These are phyloP conservation scores for Schizotus pectinicornis DNA, from an alignment of 2,888 invertebrate genomes.

Conservation along the genomic window DNA sequence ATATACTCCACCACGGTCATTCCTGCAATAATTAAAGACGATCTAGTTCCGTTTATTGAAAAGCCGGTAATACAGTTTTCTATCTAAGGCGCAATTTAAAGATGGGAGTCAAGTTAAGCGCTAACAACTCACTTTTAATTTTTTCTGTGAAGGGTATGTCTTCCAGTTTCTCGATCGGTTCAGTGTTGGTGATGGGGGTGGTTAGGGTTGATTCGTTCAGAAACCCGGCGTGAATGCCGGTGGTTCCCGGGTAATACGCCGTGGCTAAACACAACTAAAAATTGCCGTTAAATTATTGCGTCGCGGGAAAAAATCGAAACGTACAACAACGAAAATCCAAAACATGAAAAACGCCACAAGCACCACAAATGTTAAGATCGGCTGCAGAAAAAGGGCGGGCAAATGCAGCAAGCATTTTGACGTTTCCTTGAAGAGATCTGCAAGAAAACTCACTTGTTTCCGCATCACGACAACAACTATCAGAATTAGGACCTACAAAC, in stretches of 20 bases:
- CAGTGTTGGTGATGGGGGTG: slow-evolving; percentile 36
- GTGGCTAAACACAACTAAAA: slow-evolving; percentile 77
- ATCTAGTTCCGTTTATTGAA: not conserved
- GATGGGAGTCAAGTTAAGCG: no score
- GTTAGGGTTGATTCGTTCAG: slow-evolving; percentile 32
- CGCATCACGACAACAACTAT: slow-evolving; percentile 78
- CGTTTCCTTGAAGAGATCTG: slow-evolving; percentile 87
- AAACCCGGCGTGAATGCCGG: slow-evolving; percentile 36
- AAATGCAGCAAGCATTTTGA: slow-evolving; percentile 84
- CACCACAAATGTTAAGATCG: slow-evolving; percentile 80
- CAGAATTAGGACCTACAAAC: slow-evolving; percentile 71
- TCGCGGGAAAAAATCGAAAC: slow-evolving; percentile 44
- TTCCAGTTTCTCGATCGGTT: slow-evolving; percentile 14
- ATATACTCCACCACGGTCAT: slow-evolving; percentile 74
- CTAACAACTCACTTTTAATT: slow-evolving; percentile 44
- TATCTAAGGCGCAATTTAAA: no score
- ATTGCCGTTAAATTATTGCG: slow-evolving; percentile 1
- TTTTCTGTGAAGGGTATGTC: slow-evolving; percentile 40
- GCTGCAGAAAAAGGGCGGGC: slow-evolving; percentile 85
- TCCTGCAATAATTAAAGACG: slow-evolving; percentile 54
- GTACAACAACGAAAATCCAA: slow-evolving; percentile 86
- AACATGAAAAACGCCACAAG: slow-evolving; percentile 80
- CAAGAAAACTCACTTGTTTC: slow-evolving; percentile 81
- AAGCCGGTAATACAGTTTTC: not conserved
- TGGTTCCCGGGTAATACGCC: slow-evolving; percentile 69